Conservation (phyloP, 2,113 vertebrate genomes). For the Burhinus bistriatus region DNA sequence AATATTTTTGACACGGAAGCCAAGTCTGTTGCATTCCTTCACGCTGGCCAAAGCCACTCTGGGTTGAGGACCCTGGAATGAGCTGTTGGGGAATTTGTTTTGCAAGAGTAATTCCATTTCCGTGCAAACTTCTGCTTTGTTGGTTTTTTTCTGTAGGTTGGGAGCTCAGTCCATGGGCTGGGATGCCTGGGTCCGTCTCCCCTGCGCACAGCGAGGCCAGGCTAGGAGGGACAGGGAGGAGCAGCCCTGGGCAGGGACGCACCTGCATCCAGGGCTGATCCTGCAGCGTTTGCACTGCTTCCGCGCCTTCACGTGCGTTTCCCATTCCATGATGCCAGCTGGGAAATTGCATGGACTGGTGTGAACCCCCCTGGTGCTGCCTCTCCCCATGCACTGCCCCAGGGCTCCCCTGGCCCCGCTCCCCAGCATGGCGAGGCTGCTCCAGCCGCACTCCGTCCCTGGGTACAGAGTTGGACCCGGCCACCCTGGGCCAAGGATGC, state of each 20-base stretch:
- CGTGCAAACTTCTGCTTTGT: neutral
- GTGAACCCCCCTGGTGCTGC: neutral
- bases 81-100: neutral
- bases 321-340: neutral
- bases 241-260: neutral
- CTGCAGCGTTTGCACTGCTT: neutral
- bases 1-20: neutral
- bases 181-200: neutral
- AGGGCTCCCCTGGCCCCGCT: fast-evolving
- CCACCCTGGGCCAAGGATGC: neutral
- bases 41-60: neutral
- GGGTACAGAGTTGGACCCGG: neutral
- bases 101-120: neutral
- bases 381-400: fast-evolving
- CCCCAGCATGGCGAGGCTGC: neutral
- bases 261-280: neutral
- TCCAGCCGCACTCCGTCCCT: fast-evolving
- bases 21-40: conserved; percentile 23
- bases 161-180: neutral
- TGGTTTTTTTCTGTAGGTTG: neutral
- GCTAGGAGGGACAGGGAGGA: neutral
- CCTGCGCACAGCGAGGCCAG: fast-evolving
- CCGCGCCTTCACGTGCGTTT: neutral
- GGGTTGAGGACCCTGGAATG: neutral
- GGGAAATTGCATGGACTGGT: fast-evolving